A percentile compares a stretch with the other conserved stretches of the same genome.
These are phyloP conservation scores for Lottia gigantea DNA, from an alignment of 2,888 invertebrate species.

Conservation along the genomic window DNA sequence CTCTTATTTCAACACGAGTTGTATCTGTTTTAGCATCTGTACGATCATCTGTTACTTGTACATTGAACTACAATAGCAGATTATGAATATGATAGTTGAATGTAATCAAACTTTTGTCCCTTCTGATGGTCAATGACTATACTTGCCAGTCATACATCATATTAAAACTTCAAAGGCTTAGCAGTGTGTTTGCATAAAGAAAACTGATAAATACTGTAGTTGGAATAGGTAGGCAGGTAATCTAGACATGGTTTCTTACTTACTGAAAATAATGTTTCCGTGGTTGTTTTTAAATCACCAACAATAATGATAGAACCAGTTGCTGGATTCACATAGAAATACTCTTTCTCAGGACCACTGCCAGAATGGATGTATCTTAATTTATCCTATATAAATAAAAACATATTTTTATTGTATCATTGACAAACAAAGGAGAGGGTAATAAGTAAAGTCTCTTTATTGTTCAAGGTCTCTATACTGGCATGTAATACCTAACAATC, in stretches of 20 bases:
- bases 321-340: slow-evolving; percentile 37
- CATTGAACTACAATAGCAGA: slow-evolving; percentile 34
- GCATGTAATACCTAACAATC: too few species aligned
- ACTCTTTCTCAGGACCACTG: slow-evolving; percentile 32
- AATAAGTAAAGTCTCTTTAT: too few species aligned
- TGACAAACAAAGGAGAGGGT: too few species aligned
- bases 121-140: too few species aligned
- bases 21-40: slow-evolving; percentile 40
- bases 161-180: too few species aligned
- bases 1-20: slow-evolving; percentile 43
- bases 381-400: slow-evolving; percentile 42
- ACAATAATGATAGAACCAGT: slow-evolving; percentile 38
- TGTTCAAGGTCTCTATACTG: too few species aligned
- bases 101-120: too few species aligned
- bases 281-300: slow-evolving; percentile 30
- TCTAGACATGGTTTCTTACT: slow-evolving; percentile 20
- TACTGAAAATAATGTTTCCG: slow-evolving; percentile 26
- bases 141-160: too few species aligned
- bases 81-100: not conserved
- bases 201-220: too few species aligned
- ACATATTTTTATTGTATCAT: not conserved
- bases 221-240: too few species aligned
- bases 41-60: slow-evolving; percentile 45
- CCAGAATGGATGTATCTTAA: slow-evolving; percentile 42
- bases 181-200: too few species aligned